Evolutionary conservation across 2,113 vertebrate genomes (phyloP), one percentile per base, ranked within the genome.

Genomic region (Isichthys henryi): DNA sequence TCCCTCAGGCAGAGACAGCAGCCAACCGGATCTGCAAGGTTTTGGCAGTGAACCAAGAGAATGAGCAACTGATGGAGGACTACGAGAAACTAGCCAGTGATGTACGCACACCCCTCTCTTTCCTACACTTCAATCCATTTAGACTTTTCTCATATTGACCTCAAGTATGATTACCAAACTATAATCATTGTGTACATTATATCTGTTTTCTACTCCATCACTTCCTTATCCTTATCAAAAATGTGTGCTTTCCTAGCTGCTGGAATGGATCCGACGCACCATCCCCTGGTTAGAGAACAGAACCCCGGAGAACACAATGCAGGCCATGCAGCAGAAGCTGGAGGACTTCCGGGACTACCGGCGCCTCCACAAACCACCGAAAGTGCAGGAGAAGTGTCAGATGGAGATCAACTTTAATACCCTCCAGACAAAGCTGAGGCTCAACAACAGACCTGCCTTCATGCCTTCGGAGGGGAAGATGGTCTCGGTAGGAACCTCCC

Each of bases 401-500:
- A 96, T 99, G 92, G 98, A 99, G 96, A 99, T 99, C 96, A 99
- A 98, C 92, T 99, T 99, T 95, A 99, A 99, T 95, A 99, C 98
- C 0, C 95, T 99, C 94, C 98, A 99, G 95, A 99, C 98, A 93
- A 99, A 99, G 91, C 97, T 99, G 91, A 93, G 98, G 46, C 98
- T 99, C 91, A 99, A 98, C 96, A 99, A 99, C 92, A 92, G 98
- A 90, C 98, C 98, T 0, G 98, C 98, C 91, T 99, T 99, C 96
- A 99, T 99, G 98, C 98, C 98, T 87, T 99, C 98, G 0, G 98
- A 99, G 95, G 98, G 98, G 56, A 97, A 97, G 93, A 99, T 99
- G 98, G 98, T 99, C 89, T 99, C 97, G 95, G 98, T 99, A 93
- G 93, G 97, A n/a, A 10, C 3, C 15, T 88, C 84, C 23, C 21